Percentiles rank a stretch among this genome's conserved stretches.
Conservation (phyloP, 2,888 invertebrate genomes). For the Coenonympha arcania region DNA sequence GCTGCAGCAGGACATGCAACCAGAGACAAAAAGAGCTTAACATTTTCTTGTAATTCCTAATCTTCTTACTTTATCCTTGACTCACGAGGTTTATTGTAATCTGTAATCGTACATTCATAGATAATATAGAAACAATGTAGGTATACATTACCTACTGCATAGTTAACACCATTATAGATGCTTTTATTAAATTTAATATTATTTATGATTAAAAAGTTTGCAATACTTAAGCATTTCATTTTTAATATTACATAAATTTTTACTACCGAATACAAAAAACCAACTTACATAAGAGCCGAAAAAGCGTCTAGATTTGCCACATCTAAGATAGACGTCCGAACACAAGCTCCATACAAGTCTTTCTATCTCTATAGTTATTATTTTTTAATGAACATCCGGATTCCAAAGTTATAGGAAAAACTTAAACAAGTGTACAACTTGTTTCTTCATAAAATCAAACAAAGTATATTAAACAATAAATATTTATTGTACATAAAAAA, state of each 20-base stretch:
- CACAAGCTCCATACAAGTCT: too few species aligned
- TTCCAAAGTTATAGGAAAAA: not conserved
- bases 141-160: slow-evolving; percentile 38
- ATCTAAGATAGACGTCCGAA: too few species aligned
- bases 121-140: slow-evolving; percentile 11
- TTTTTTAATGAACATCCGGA: too few species aligned
- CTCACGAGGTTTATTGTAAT: slow-evolving; percentile 1
- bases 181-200: slow-evolving; percentile 46
- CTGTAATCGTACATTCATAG: not conserved
- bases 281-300: too few species aligned
- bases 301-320: too few species aligned
- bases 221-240: slow-evolving; percentile 12
- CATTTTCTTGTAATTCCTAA: not conserved
- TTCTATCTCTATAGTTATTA: too few species aligned
- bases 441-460: too few species aligned
- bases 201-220: slow-evolving; percentile 38
- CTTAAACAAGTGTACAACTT: too few species aligned
- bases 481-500: slow-evolving; percentile 34
- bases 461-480: slow-evolving; percentile 5
- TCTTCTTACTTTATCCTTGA: not conserved
- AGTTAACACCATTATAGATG: slow-evolving; percentile 42
- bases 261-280: too few species aligned
- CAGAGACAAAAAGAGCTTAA: too few species aligned
- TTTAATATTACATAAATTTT: not conserved
- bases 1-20: too few species aligned